These are phyloP conservation scores for Lochmaea capreae DNA, from an alignment of 2,888 invertebrate species.

Conservation along the genomic window DNA sequence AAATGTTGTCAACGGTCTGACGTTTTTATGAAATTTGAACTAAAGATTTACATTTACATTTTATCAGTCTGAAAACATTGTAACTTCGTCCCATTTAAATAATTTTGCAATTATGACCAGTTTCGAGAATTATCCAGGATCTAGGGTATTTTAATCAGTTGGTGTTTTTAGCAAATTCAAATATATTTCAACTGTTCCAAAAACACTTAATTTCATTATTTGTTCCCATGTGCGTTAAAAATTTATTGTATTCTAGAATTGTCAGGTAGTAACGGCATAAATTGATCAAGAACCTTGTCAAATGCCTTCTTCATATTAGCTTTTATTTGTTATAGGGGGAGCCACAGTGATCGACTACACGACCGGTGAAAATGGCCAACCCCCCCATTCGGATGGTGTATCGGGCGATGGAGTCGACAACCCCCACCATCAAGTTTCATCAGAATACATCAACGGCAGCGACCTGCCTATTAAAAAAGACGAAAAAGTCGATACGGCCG, in stretches of 20 bases:
- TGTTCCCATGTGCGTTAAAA: neutral
- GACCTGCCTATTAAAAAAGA: constrained; percentile 69
- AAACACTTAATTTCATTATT: neutral
- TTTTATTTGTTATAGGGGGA: constrained; percentile 64
- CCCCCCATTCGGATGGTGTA: constrained; percentile 56
- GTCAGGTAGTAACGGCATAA: neutral
- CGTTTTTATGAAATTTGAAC: too few relatives aligned
- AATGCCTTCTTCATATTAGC: constrained; percentile 49
- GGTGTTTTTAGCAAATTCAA: too few relatives aligned
- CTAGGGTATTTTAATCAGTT: too few relatives aligned
- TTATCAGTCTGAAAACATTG: too few relatives aligned
- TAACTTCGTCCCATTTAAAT: too few relatives aligned
- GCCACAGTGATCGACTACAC: constrained; percentile 67
- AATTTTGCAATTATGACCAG: too few relatives aligned
- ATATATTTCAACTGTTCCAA: too few relatives aligned
- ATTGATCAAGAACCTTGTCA: neutral
- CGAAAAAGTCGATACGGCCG: constrained; percentile 72
- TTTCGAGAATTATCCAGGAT: too few relatives aligned
- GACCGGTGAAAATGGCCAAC: constrained; percentile 58
- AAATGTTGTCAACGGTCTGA: too few relatives aligned
- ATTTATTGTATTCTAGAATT: neutral
- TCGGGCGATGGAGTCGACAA: constrained; percentile 65
- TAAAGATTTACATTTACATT: too few relatives aligned
- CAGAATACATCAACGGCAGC: constrained; percentile 72
- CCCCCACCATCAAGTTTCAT: constrained; percentile 69